Evolutionary conservation across 2,113 vertebrate species (phyloP).

Genomic region (Phycodurus eques): DNA sequence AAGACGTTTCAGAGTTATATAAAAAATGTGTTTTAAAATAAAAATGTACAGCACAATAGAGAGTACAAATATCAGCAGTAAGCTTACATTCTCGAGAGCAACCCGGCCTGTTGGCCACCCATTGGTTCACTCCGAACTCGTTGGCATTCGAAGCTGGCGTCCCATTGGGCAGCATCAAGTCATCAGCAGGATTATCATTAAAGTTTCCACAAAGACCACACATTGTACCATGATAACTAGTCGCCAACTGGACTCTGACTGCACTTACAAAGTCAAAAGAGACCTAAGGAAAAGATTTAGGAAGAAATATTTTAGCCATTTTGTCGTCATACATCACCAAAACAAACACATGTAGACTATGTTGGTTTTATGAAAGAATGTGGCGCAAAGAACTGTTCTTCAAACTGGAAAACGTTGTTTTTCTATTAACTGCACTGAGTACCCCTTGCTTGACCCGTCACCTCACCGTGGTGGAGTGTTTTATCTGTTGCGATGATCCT

Average conservation of each 20-base stretch:
- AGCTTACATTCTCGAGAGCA: slow-evolving; percentile 26
- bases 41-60: background rate
- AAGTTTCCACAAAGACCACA: slow-evolving; percentile 31
- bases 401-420: no score
- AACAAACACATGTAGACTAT: no score
- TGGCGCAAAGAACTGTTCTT: no score
- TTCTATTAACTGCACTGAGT: no score
- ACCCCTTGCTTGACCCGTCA: no score
- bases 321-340: background rate
- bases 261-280: slow-evolving; percentile 23
- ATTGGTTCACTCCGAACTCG: slow-evolving; percentile 26
- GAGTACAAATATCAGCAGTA: background rate
- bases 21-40: background rate
- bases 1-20: background rate
- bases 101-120: slow-evolving; percentile 7
- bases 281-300: slow-evolving; percentile 7
- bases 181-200: slow-evolving; percentile 21
- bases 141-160: background rate
- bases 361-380: no score
- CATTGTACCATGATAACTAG: background rate
- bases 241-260: slow-evolving; percentile 21
- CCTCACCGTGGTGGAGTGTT: no score
- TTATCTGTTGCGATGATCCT: no score
- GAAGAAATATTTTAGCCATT: background rate
- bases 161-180: slow-evolving; percentile 21